Evolutionary conservation across 2,888 invertebrate species (phyloP).

Genomic region (Sialis lutaria): DNA sequence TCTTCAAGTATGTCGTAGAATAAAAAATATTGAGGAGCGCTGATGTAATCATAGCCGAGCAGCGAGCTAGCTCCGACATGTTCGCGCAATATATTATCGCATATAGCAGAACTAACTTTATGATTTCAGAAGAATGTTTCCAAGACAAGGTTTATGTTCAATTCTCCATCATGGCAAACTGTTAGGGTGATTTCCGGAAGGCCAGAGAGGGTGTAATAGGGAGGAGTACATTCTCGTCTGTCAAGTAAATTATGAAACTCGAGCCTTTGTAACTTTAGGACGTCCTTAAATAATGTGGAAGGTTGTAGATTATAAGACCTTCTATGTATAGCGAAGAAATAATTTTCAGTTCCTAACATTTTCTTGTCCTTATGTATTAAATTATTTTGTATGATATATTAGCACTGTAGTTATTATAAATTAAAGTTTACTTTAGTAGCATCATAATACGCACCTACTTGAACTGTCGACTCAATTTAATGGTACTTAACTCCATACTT

Average conservation of each 20-base stretch:
- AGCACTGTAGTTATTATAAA: too few relatives aligned
- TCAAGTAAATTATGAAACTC: constrained; percentile 1
- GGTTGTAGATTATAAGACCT: not conserved
- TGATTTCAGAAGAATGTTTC: constrained; percentile 3
- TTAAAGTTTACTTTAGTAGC: too few relatives aligned
- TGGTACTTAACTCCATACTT: too few relatives aligned
- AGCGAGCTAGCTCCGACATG: not conserved
- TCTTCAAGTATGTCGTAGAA: too few relatives aligned
- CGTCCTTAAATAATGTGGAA: too few relatives aligned
- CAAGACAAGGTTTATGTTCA: constrained; percentile 11
- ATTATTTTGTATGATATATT: too few relatives aligned
- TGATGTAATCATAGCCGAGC: too few relatives aligned
- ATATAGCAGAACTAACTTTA: constrained; percentile 1
- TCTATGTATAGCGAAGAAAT: not conserved
- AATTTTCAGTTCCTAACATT: not conserved
- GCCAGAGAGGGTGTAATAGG: not conserved
- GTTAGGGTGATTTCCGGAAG: not conserved
- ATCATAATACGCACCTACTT: too few relatives aligned
- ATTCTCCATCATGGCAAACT: constrained; percentile 11
- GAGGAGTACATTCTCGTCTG: not conserved
- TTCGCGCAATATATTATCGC: constrained; percentile 1
- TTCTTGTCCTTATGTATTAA: not conserved
- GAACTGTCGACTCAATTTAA: too few relatives aligned
- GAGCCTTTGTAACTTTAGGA: not conserved
- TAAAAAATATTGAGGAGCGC: too few relatives aligned